Evolutionary conservation across 2,797 vertebrate genomes (phyloP), one percentile per base, ranked within the genome.

Genomic region (Myotis vivesi): DNA sequence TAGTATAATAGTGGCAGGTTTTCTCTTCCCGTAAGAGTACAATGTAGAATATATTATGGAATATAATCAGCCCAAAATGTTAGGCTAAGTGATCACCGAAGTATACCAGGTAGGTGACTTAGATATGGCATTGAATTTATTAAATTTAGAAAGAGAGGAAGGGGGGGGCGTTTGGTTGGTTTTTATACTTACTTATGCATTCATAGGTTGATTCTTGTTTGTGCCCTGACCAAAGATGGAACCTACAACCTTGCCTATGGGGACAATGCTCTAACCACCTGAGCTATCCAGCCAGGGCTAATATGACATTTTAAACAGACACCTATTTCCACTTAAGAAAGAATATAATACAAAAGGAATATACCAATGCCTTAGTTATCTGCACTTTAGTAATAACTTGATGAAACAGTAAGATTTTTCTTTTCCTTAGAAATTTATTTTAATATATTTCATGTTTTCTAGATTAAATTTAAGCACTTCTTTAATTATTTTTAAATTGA

Each of bases 61-160:
- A 96, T 81, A 38, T 38, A 38, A 38, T 38, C 36, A 38, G 5
- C 36, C 36, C 36, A 38, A 38, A 38, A 38, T 38, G 36, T 38
- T 38, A 38, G 93, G 57, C 76, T 95, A 68, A 69, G 57, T 95
- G 94, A 94, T 96, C 82, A 72, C 1, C 51, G 94, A 94, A 95
- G 11, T 92, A 30, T 25, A 51, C 17, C 49, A 51, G 49, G 17
- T 53, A 96, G 94, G 25, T 86, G 38, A 72, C 92, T 80, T 88
- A 81, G 55, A 49, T 80, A 62, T 51, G 41, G 71, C 38, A 87
- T 20, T 53, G 19, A 19, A 53, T 53, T 19, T 20, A 38, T 38
- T 38, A 38, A 38, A 38, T 38, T 38, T 38, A 38, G 36, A 38
- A 38, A 38, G 36, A 38, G 49, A 51, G 49, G 5, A 51, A 17